phyloP scores from a whole-genome alignment of 1,140 invertebrate species.

The Linepithema humile region DNA sequence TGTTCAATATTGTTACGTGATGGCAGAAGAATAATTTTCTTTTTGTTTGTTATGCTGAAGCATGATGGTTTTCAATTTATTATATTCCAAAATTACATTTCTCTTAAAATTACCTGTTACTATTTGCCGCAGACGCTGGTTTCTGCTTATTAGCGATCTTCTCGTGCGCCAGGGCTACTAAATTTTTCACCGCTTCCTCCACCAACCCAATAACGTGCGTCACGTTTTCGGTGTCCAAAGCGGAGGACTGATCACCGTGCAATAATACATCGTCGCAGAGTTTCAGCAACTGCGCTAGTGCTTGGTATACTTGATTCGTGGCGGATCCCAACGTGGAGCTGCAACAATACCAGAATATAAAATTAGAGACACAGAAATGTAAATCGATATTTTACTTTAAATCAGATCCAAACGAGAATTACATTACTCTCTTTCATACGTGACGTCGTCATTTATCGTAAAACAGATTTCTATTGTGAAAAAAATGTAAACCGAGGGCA shows the following conservation, averaged over 20 bases:
- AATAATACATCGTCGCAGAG: conserved; percentile 95
- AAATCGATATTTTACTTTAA: neutral
- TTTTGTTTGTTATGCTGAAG: neutral
- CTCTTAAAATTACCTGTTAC: conserved; percentile 85
- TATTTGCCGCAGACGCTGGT: conserved; percentile 78
- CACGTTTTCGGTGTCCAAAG: conserved; percentile 90
- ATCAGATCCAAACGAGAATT: conserved; percentile 1
- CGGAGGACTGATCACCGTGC: conserved; percentile 87
- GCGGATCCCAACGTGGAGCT: conserved; percentile 89
- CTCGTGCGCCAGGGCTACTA: conserved; percentile 87
- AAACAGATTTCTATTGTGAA: too few species aligned
- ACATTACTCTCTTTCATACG: neutral
- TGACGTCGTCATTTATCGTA: neutral
- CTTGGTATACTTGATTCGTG: conserved; percentile 94
- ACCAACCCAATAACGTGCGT: conserved; percentile 91
- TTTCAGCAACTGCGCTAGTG: conserved; percentile 93
- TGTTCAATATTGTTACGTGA: neutral
- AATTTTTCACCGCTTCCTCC: conserved; percentile 91
- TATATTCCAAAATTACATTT: too few species aligned
- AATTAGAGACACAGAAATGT: neutral
- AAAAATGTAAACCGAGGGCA: too few species aligned
- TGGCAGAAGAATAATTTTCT: neutral
- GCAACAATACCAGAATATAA: conserved; percentile 42
- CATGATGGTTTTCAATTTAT: too few species aligned
- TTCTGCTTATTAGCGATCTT: conserved; percentile 87